Evolutionary conservation across 2,797 vertebrate species (phyloP), one percentile per base, ranked within the genome.

Genomic region (Rhyacichthys aspro): DNA sequence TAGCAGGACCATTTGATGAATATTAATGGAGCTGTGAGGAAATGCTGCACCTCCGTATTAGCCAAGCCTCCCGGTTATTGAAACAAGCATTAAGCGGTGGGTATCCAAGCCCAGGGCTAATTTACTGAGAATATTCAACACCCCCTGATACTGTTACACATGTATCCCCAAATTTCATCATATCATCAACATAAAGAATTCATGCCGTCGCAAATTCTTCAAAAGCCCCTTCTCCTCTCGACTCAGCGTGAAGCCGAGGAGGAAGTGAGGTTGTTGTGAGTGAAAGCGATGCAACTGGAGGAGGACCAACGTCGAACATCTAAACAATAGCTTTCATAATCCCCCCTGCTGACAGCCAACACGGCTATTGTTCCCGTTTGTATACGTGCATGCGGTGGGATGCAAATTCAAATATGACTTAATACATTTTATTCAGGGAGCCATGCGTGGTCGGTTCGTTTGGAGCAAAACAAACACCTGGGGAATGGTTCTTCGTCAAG

Each of bases 271-370:
- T 71, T 71, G 19, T 28, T 63, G 54, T 32, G 37, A 76, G 45
- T 18, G 63, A 67, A 63, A 53, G 52, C 73, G 65, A 32, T 41
- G 11, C 3, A 11, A n/a, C 56, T 69, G 68, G 66, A 82, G 36
- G 46, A 59, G 17, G 43, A 61, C 66, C 66, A 64, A 57, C 28
- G 63, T 7, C 58, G 61, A 74, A 38, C 11, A 32, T 32, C 7
- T 38, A 66, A 70, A 86, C 69, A 82, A 76, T 76, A 55, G 71
- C 58, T 58, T 32, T 54, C 61, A 43, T 79, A 80, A 78, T 43
- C 65, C 41, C 34, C 44, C 36, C 70, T 0, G 2, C 47, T 43
- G 54, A 52, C 8, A 14, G 7, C 44, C 17, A 41, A 49, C 52
- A 2, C 43, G 42, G 58, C 68, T 33, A 69, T 74, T 81, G 80